phyloP scores from a whole-genome alignment of 2,113 vertebrate species.

The Terrapene triunguis region DNA sequence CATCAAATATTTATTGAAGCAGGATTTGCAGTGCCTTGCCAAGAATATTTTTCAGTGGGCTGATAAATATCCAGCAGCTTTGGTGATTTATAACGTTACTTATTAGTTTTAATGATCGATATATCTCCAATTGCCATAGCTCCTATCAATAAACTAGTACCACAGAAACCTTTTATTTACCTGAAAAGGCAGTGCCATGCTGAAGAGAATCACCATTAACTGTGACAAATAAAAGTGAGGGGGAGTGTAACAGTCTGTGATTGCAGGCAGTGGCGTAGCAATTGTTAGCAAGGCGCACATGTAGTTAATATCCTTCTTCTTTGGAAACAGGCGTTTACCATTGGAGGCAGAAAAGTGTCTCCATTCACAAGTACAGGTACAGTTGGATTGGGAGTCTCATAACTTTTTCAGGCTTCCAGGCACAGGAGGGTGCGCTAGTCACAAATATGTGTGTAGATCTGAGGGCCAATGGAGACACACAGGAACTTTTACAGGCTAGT shows the following conservation, averaged over 20 bases:
- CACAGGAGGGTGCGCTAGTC: background rate
- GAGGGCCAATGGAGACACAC: background rate
- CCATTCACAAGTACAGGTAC: background rate
- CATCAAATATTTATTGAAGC: background rate
- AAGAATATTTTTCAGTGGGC: background rate
- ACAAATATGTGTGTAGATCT: background rate
- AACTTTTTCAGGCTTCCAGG: background rate
- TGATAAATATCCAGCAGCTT: background rate
- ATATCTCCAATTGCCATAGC: background rate
- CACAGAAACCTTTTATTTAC: background rate
- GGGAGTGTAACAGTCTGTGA: background rate
- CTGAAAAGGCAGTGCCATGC: background rate
- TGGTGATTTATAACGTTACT: background rate
- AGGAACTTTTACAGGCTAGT: too few species aligned
- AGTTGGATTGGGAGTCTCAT: background rate
- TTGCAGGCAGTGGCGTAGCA: background rate
- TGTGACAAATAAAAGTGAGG: background rate
- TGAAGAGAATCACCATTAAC: background rate
- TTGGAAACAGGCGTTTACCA: background rate
- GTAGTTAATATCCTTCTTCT: background rate
- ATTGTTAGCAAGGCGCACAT: background rate
- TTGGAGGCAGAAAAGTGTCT: background rate
- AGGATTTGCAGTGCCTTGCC: background rate
- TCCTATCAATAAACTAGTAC: background rate
- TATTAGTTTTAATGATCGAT: background rate